A percentile compares a stretch with the other conserved stretches of the same genome.
These are phyloP conservation scores for Acanthococcus lagerstroemiae DNA, from an alignment of 2,888 invertebrate species.

Conservation along the genomic window DNA sequence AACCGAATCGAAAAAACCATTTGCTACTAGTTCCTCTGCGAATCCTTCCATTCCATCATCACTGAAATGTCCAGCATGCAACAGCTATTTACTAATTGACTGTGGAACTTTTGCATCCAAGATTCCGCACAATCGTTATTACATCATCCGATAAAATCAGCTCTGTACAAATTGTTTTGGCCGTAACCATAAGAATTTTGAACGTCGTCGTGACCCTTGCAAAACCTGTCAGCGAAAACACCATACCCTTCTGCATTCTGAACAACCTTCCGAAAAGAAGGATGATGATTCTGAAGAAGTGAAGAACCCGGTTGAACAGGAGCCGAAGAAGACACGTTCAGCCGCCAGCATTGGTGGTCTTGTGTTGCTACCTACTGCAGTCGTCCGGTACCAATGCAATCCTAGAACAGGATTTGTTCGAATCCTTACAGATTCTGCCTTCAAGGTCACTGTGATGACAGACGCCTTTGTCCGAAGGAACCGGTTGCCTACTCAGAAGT, in stretches of 20 bases:
- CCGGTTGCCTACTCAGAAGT: neutral
- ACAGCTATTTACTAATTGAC: constrained; percentile 5
- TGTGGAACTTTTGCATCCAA: neutral
- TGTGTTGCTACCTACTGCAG: neutral
- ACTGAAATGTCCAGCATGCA: neutral
- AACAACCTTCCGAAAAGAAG: too few relatives aligned
- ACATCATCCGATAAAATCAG: neutral
- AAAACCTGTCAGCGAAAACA: neutral
- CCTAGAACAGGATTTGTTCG: neutral
- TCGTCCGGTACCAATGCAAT: neutral
- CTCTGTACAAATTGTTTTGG: constrained; percentile 7
- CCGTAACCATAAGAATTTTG: neutral
- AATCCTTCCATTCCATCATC: neutral
- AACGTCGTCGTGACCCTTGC: neutral
- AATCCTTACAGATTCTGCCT: neutral
- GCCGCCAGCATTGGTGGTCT: too few relatives aligned
- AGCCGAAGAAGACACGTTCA: too few relatives aligned
- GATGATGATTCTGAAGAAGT: too few relatives aligned
- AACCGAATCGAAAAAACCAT: neutral
- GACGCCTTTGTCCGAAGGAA: neutral
- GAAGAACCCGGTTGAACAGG: too few relatives aligned
- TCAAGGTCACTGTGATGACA: neutral
- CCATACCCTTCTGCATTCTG: constrained; percentile 7
- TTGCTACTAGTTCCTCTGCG: neutral
- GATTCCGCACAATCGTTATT: neutral